Evolutionary conservation across 2,113 vertebrate species (phyloP).

Genomic region (Panthera uncia): DNA sequence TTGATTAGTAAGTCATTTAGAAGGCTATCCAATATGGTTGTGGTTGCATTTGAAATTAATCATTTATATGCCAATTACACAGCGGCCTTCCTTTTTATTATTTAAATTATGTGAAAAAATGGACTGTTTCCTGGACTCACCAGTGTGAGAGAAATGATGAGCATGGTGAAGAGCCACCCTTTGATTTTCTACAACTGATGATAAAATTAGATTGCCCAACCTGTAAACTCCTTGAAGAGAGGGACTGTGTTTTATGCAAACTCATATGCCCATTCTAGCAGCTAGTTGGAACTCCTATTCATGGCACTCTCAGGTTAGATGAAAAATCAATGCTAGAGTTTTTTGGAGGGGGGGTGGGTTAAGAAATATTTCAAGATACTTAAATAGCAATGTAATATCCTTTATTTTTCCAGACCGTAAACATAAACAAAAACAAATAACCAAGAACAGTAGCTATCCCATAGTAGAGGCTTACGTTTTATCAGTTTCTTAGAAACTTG

Average conservation of each 20-base stretch:
- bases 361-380: not conserved
- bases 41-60: slow-evolving; percentile 64
- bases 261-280: not conserved
- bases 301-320: not conserved
- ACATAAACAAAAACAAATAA: slow-evolving; percentile 28
- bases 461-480: not conserved
- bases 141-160: not conserved
- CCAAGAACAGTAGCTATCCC: not conserved
- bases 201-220: not conserved
- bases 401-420: not conserved
- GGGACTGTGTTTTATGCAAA: accelerated
- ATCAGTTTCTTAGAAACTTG: slow-evolving; percentile 13
- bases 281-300: not conserved
- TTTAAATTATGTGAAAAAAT: slow-evolving; percentile 60
- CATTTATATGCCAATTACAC: slow-evolving; percentile 55
- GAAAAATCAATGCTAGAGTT: not conserved
- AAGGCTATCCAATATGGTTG: not conserved
- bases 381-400: not conserved
- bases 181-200: not conserved
- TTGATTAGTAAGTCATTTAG: not conserved
- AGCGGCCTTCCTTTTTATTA: slow-evolving; percentile 49
- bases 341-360: not conserved
- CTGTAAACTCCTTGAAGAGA: not conserved
- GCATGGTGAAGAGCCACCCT: not conserved
- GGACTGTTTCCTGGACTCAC: not conserved